phyloP scores from a whole-genome alignment of 2,888 invertebrate species.

The Papilio elwesi region DNA sequence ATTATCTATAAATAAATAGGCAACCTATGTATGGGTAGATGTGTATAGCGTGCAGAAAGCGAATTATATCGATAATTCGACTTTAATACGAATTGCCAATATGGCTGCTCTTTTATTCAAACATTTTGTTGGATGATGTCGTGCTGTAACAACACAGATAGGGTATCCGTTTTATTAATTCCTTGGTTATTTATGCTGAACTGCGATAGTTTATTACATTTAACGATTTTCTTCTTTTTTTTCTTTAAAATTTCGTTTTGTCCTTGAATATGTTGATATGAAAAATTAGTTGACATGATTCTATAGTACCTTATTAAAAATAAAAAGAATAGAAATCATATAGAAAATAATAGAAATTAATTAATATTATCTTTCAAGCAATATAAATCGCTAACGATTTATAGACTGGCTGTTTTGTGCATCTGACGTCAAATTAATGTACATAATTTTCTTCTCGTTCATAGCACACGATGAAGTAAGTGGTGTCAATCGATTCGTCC shows the following conservation, averaged over 20 bases:
- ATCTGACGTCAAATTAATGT: slow-evolving; percentile 17
- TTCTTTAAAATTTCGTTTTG: background rate
- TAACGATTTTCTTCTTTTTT: too few relatives aligned
- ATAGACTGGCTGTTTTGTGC: background rate
- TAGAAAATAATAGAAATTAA: too few relatives aligned
- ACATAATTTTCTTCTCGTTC: slow-evolving; percentile 9
- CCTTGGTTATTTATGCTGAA: too few relatives aligned
- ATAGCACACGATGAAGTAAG: slow-evolving; percentile 6
- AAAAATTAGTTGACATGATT: background rate
- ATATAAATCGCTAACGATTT: background rate
- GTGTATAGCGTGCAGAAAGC: slow-evolving; percentile 18
- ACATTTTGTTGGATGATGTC: slow-evolving; percentile 1
- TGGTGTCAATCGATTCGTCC: slow-evolving; percentile 24
- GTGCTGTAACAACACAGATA: background rate
- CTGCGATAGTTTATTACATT: too few relatives aligned
- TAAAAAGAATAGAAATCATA: too few relatives aligned
- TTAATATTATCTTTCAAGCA: too few relatives aligned
- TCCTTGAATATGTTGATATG: background rate
- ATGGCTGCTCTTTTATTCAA: slow-evolving; percentile 8
- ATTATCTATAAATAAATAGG: slow-evolving; percentile 40
- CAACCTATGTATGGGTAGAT: slow-evolving; percentile 8
- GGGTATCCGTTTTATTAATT: too few relatives aligned
- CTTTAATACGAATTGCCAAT: slow-evolving; percentile 21
- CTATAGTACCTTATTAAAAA: background rate
- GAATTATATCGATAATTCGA: slow-evolving; percentile 31